These are phyloP conservation scores for Phrynocephalus forsythii DNA, from an alignment of 2,797 vertebrate species.

Conservation along the genomic window DNA sequence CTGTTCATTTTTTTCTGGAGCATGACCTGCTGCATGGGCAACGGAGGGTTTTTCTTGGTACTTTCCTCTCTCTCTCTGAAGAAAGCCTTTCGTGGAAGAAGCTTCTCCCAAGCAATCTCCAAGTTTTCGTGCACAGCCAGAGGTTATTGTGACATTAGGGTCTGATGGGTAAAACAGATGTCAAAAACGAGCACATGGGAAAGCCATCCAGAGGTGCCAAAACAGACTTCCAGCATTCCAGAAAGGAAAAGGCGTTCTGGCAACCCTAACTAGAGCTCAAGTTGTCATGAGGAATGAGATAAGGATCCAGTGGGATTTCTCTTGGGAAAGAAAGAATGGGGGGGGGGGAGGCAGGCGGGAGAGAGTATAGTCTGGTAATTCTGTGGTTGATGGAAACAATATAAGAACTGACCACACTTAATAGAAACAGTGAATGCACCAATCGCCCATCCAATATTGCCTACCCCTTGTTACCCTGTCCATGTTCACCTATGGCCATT, in stretches of 20 bases:
- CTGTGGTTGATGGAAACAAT: slow-evolving; percentile 51
- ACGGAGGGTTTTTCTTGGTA: slow-evolving; percentile 39
- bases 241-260: slow-evolving; percentile 52
- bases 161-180: slow-evolving; percentile 79
- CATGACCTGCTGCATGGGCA: background rate
- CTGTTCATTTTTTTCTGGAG: fast-evolving
- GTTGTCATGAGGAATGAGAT: slow-evolving; percentile 32
- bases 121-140: slow-evolving; percentile 63
- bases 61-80: slow-evolving; percentile 8
- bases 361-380: slow-evolving; percentile 64
- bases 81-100: background rate
- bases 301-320: slow-evolving; percentile 54
- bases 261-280: slow-evolving; percentile 15
- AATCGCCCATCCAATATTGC: too few species aligned
- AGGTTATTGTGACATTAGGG: slow-evolving; percentile 51
- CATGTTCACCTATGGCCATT: too few species aligned
- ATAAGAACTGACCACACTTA: slow-evolving; percentile 51
- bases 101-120: background rate
- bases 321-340: slow-evolving; percentile 28
- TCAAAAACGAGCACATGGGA: slow-evolving; percentile 63
- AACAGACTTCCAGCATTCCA: slow-evolving; percentile 61
- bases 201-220: slow-evolving; percentile 65
- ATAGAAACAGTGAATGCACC: fast-evolving
- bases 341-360: background rate
- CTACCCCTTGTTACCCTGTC: too few species aligned